phyloP scores from a whole-genome alignment of 1,140 invertebrate genomes.

The Sitodiplosis mosellana region DNA sequence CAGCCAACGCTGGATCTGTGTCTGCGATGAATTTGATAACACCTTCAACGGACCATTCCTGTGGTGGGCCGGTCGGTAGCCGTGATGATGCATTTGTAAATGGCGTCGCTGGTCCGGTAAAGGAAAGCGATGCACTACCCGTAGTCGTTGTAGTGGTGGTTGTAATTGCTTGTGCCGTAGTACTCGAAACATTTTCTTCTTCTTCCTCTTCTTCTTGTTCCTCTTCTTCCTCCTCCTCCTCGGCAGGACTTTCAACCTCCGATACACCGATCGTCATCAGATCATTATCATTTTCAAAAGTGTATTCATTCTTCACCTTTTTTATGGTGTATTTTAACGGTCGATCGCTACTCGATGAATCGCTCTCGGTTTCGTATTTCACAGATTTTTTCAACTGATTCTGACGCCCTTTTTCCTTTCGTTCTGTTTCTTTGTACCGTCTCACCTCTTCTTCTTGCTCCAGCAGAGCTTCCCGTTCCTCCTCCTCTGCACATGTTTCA shows the following conservation, averaged over 20 bases:
- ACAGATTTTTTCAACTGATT: background rate
- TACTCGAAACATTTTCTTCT: slow-evolving; percentile 23
- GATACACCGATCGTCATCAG: no score
- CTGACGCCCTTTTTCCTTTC: slow-evolving; percentile 2
- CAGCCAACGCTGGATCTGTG: slow-evolving; percentile 58
- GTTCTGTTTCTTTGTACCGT: background rate
- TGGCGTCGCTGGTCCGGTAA: slow-evolving; percentile 1
- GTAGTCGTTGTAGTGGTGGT: slow-evolving; percentile 9
- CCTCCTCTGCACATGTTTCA: slow-evolving; percentile 16
- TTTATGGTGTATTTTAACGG: background rate
- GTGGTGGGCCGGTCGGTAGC: slow-evolving; percentile 38
- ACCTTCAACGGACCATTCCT: slow-evolving; percentile 86
- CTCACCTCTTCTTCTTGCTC: no score
- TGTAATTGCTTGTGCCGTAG: slow-evolving; percentile 17
- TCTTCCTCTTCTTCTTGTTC: slow-evolving; percentile 7
- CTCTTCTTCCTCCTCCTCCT: no score
- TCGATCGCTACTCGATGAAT: background rate
- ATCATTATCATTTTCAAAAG: no score
- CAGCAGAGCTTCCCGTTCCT: no score
- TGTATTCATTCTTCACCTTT: no score
- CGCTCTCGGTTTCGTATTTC: no score
- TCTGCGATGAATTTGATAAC: slow-evolving; percentile 77
- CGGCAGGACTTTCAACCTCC: no score
- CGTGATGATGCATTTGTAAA: slow-evolving; percentile 4
- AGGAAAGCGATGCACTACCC: background rate